A percentile compares a stretch with the other conserved stretches of the same genome.
These are phyloP conservation scores for Apodemus sylvaticus DNA, from an alignment of 2,113 vertebrate species.

Conservation along the genomic window DNA sequence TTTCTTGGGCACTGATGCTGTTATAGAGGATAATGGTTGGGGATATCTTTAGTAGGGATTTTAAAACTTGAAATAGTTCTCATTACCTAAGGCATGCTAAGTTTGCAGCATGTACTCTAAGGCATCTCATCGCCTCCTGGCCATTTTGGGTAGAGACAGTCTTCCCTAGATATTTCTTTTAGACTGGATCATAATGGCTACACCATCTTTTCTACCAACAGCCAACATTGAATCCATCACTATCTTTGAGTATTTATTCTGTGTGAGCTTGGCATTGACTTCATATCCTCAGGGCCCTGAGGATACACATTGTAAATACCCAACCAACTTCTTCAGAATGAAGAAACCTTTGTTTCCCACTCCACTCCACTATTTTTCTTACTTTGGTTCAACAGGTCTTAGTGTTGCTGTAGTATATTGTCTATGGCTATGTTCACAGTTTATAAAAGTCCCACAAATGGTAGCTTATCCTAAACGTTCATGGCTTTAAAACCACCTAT, in stretches of 20 bases:
- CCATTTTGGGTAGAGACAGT: background rate
- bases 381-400: background rate
- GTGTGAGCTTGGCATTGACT: background rate
- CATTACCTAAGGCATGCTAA: background rate
- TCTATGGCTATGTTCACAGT: background rate
- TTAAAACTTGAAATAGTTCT: background rate
- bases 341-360: background rate
- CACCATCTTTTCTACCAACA: background rate
- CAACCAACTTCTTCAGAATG: background rate
- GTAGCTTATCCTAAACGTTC: background rate
- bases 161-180: background rate
- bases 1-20: background rate
- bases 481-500: background rate
- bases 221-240: background rate
- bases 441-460: background rate
- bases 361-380: background rate
- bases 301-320: no score
- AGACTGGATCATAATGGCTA: background rate
- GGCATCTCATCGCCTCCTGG: background rate
- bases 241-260: background rate
- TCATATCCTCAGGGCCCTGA: background rate
- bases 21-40: background rate
- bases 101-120: rapidly evolving
- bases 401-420: background rate
- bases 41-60: background rate